Base-by-base conservation (phyloP, 2,113 vertebrate species). In the Protobothrops flavoviridis region DNA sequence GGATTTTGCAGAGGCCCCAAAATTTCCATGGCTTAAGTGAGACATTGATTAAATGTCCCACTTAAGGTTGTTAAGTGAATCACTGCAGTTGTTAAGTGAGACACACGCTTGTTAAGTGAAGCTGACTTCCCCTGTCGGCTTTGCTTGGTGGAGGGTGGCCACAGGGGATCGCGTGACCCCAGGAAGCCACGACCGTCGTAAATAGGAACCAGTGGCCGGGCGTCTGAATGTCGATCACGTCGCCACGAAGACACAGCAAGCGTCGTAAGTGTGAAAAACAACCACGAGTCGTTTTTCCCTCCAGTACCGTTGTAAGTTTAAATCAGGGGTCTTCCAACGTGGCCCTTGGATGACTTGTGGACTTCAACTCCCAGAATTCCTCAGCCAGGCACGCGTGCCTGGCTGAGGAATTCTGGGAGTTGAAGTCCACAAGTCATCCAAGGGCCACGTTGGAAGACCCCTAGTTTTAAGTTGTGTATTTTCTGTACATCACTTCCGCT, bases 221-320 rank as follows among this genome's bases (percentile, higher is more conserved):
- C 5, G 5, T 69, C 64, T 13, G 12, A 33, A 69, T 64, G 12
- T 64, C 1, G 10, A n/a, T 29, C 26, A 0, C 0, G 29, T 5
- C 4, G 5, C 26, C 59, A 11, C 0, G 5, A 20, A 20, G 21
- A 57, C 48, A 50, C 48, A 50, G 24, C 59, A 12, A 29, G 0
- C 0, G 59, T 29, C 9, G 0, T 12, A 64, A 0, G 3, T 64
- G 11, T 29, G 11, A 29, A n/a, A 64, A 13, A 13, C 1, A 0
- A 3, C 1, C 61, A 29, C 0, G 2, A 10, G 61, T n/a, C 29
- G 29, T 26, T 15, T n/a, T 15, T 6, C 0, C 1, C 48, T 1
- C 48, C 12, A 64, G 61, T 64, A 3, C 61, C 0, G 4, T n/a
- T n/a, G 64, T 13, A 5, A n/a, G 11, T 15, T n/a, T n/a, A 5